A percentile compares a stretch with the other conserved stretches of the same genome.
Conservation (phyloP, 1,140 invertebrate species). For the Drosophila grimshawi region DNA sequence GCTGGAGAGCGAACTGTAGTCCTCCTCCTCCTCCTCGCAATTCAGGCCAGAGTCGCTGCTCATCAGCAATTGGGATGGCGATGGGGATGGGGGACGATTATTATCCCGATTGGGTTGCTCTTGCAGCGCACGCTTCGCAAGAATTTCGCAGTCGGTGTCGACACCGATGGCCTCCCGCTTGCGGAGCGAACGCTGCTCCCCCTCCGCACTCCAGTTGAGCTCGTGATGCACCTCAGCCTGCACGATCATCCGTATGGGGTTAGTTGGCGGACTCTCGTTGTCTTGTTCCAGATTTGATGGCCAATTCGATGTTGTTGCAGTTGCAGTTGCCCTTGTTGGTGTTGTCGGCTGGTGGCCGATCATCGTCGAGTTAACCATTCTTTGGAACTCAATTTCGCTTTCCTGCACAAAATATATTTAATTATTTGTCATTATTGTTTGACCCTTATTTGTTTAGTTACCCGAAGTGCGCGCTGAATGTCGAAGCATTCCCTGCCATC, state of each 20-base stretch:
- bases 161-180: conserved; percentile 24
- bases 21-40: conserved; percentile 23
- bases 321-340: background rate
- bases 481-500: background rate
- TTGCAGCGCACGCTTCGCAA: conserved; percentile 25
- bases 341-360: conserved; percentile 23
- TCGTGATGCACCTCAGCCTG: conserved; percentile 61
- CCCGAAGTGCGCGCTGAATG: conserved; percentile 37
- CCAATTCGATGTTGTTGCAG: conserved; percentile 19
- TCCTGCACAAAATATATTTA: conserved; percentile 26
- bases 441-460: conserved; percentile 1
- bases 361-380: conserved; percentile 58
- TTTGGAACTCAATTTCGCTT: conserved; percentile 49
- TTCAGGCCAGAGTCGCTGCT: conserved; percentile 56
- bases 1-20: conserved; percentile 37
- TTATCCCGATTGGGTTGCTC: conserved; percentile 19
- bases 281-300: no score
- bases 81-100: conserved; percentile 27
- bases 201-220: conserved; percentile 58
- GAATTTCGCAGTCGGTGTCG: background rate
- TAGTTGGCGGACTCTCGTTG: conserved; percentile 12
- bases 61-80: background rate
- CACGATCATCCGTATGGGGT: conserved; percentile 36
- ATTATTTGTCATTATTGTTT: no score
- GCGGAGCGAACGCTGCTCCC: background rate